Evolutionary conservation across 2,113 vertebrate species (phyloP).

Genomic region (Accipiter cooperii): DNA sequence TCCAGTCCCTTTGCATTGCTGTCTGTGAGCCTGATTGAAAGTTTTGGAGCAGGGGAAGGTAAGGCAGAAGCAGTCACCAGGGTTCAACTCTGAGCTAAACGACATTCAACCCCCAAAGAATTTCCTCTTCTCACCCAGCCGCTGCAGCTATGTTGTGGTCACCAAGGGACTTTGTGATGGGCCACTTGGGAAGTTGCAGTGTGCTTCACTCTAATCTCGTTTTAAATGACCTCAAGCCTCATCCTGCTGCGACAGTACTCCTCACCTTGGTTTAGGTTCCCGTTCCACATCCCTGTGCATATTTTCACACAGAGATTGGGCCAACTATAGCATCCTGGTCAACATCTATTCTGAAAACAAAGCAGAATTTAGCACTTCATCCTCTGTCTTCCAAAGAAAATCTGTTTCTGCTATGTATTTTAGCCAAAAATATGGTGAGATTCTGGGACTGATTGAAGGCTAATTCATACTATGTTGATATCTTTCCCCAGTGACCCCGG

Average conservation of each 20-base stretch:
- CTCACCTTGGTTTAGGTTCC: not conserved
- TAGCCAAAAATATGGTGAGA: not conserved
- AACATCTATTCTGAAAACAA: not conserved
- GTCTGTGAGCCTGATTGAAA: not conserved
- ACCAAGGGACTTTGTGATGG: not conserved
- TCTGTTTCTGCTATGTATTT: not conserved
- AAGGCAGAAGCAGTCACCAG: not conserved
- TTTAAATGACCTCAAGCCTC: not conserved
- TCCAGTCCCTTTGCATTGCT: not conserved
- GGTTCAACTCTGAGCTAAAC: not conserved
- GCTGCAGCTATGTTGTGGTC: rapidly evolving
- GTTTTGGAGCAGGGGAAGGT: not conserved
- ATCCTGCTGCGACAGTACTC: not conserved
- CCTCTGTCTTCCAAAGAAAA: not conserved
- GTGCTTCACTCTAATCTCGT: not conserved
- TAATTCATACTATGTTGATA: not conserved
- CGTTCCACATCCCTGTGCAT: not conserved
- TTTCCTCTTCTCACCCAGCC: not conserved
- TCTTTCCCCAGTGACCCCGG: not conserved
- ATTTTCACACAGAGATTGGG: not conserved
- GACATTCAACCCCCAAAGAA: not conserved
- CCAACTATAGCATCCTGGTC: not conserved
- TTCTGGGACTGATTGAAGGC: not conserved
- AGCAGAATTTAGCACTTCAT: not conserved
- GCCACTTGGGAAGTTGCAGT: not conserved